A percentile compares a stretch with the other conserved stretches of the same genome.
phyloP scores from a whole-genome alignment of 1,140 invertebrate genomes.

The Pinna nobilis region DNA sequence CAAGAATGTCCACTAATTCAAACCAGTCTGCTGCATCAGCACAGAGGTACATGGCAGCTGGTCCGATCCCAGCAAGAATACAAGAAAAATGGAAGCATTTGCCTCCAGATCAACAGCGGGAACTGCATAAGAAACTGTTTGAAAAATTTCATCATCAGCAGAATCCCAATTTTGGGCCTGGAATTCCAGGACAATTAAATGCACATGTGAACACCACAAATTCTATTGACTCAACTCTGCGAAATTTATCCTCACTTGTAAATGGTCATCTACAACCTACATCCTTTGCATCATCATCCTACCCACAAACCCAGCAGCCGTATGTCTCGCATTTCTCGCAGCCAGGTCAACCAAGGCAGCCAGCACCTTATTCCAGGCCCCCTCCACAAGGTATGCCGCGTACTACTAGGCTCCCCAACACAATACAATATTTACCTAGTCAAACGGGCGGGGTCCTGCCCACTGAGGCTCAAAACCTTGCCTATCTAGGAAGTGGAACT shows the following conservation, averaged over 20 bases:
- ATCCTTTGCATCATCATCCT: neutral
- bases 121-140: conserved; percentile 37
- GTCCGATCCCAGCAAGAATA: conserved; percentile 7
- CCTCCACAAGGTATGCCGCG: neutral
- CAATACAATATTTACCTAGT: too few species aligned
- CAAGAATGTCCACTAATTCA: conserved; percentile 31
- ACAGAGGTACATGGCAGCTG: neutral
- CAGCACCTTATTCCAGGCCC: neutral
- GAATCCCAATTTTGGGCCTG: conserved; percentile 5
- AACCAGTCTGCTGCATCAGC: conserved; percentile 9
- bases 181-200: neutral
- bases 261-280: neutral
- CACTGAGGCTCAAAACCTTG: too few species aligned
- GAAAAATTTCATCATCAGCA: conserved; percentile 36
- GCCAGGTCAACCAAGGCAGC: neutral
- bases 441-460: too few species aligned
- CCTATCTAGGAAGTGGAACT: too few species aligned
- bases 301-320: neutral
- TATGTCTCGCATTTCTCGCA: neutral
- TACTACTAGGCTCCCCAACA: neutral
- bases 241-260: neutral
- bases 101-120: conserved; percentile 19
- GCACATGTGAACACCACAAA: too few species aligned
- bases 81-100: conserved; percentile 24
- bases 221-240: neutral